Base-by-base conservation (phyloP, 1,140 invertebrate species). In the Sinella curviseta region DNA sequence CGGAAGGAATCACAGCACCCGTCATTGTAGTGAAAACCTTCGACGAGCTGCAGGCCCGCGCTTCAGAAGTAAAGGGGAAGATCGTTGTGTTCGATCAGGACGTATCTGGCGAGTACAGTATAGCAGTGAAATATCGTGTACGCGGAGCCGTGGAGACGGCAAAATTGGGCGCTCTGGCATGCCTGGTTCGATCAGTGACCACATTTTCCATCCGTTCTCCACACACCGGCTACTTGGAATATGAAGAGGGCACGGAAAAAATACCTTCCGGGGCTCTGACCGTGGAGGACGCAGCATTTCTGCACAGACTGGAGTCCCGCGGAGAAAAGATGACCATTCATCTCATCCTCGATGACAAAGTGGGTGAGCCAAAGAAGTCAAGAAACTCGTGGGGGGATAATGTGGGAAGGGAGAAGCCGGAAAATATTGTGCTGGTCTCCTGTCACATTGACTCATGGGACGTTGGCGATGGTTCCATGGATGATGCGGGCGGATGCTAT, bases 171-270 rank as follows among this genome's bases (percentile, higher is more conserved):
- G 89, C 86, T 17, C 84, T 88, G 17, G 89, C 88, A 4, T 83
- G 87, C 0, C 82, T 90, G 16, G 86, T 89, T 57, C 84, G 87
- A 26, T 88, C 87, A 77, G 85, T 89, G 0, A 87, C 87, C 3
- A 86, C 88, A 14, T 88, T 88, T 74, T 89, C 85, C 28, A 85
- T 87, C 34, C 36, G 83, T 78, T 84, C 77, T 34, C 86, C 82
- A 8, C 86, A 85, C 76, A 83, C 84, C 3, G 84, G 39, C 8
- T 12, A 20, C 20, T 8, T 48, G 8, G 20, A 48, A 8, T 48
- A 48, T 48, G 8, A 12, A 8, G 8, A 48, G 39, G 39, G 39
- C 39, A 20, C 20, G 8, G 8, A 8, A 20, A 48, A 48, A 48
- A 48, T 48, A 48, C 39, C 39, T 12, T 8, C 39, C 8, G 39